Base-by-base conservation (phyloP, 2,888 invertebrate genomes). In the Stramonita haemastoma region DNA sequence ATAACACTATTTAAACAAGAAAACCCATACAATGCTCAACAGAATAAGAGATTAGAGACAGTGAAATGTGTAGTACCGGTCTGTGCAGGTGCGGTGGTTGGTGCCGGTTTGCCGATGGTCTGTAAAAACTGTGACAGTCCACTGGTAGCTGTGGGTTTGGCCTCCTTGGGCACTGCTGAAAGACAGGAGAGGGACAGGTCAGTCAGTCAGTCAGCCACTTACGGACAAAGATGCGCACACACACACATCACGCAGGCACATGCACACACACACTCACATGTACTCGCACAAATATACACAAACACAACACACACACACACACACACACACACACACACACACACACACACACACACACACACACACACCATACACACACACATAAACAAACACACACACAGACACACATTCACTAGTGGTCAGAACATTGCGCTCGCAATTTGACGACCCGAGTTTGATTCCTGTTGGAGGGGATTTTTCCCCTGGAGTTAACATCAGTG, bases 101-200 rank as follows among this genome's bases (percentile, higher is more conserved):
- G 22, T n/a, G 89, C 83, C 26, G 86, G 86, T 70, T 91, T 90
- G 26, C 91, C 90, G 60, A 94, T 92, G 85, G 92, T 92, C 60
- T 92, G 91, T 36, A 94, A 89, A 85, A 94, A 94, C 60, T 90
- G 91, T 22, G 91, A 91, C 17, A 94, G 85, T 36, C 93, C 93
- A 46, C 91, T 79, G 0, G 89, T 89, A 15, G 87, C 84, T 29
- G 91, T 77, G 32, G 79, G 81, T 90, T 87, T 90, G 87, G 26
- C 88, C 36, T 29, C 79, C 87, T 73, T 92, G 90, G 81, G 79
- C 36, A 84, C 90, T 91, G 60, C 87, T 87, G n/a, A 89, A 87
- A 87, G 86, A 56, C 4, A 66, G 1, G 66, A 66, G 1, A 66
- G 66, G 26, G 66, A 66, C 6, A 66, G 26, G 2, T 66, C 13